Evolutionary conservation across 2,797 vertebrate genomes (phyloP).

Genomic region (Oceanodroma leucorhoa): DNA sequence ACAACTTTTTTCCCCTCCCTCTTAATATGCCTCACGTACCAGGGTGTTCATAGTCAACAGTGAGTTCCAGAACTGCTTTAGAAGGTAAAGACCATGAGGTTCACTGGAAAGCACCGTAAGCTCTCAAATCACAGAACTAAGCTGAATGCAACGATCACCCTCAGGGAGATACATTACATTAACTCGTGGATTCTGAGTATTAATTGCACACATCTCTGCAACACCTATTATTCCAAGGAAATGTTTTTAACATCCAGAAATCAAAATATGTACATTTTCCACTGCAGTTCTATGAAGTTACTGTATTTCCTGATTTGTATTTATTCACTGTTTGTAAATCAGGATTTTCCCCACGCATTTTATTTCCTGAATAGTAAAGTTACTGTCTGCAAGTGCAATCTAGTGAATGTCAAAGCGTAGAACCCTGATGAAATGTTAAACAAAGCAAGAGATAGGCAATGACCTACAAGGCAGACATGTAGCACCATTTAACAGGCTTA

Average conservation of each 20-base stretch:
- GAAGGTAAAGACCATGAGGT: not conserved
- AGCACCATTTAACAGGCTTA: not conserved
- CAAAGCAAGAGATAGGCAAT: slow-evolving; percentile 9
- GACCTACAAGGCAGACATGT: not conserved
- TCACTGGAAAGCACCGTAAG: accelerated
- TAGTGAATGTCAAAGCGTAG: not conserved
- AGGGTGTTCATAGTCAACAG: not conserved
- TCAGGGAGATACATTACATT: not conserved
- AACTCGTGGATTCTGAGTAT: not conserved
- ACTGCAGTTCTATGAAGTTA: not conserved
- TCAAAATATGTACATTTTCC: not conserved
- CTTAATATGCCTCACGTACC: not conserved
- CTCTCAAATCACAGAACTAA: not conserved
- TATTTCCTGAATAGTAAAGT: not conserved
- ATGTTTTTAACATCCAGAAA: not conserved
- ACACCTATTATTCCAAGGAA: not conserved
- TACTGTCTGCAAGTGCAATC: not conserved
- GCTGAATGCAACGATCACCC: not conserved
- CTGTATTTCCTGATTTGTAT: not conserved
- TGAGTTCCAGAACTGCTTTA: not conserved
- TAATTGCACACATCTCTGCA: not conserved
- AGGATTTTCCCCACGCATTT: not conserved
- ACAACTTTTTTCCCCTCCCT: not conserved
- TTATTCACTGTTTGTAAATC: not conserved
- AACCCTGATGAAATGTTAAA: slow-evolving; percentile 4